These are phyloP conservation scores for Vollenhovia emeryi DNA, from an alignment of 1,140 invertebrate species.

Conservation along the genomic window DNA sequence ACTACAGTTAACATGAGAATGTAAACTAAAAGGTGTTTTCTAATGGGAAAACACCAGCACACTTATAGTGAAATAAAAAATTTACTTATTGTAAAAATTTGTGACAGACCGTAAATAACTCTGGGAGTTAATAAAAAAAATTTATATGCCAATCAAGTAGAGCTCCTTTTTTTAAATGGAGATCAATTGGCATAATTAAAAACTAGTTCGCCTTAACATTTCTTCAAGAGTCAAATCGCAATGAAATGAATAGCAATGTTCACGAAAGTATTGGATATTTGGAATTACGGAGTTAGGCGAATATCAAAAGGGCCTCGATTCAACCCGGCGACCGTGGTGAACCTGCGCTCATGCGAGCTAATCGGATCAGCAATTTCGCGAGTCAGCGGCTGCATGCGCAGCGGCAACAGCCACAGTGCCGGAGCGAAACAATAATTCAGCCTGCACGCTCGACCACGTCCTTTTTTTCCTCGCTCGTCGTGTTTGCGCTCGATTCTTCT, in stretches of 20 bases:
- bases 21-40: no score
- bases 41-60: no score
- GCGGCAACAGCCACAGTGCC: neutral
- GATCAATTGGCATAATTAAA: neutral
- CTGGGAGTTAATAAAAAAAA: no score
- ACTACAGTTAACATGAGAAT: no score
- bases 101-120: no score
- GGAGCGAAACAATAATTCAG: constrained; percentile 39
- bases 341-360: constrained; percentile 22
- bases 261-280: neutral
- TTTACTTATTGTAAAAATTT: no score
- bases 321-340: neutral
- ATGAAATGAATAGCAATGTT: neutral
- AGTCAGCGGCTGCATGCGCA: constrained; percentile 12
- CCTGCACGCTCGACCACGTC: constrained; percentile 8
- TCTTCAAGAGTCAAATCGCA: neutral
- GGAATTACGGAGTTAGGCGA: neutral
- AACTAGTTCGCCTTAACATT: neutral
- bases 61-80: no score
- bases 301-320: constrained; percentile 12
- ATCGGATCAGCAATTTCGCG: constrained; percentile 63
- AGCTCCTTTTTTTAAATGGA: neutral
- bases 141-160: neutral
- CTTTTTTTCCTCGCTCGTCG: constrained; percentile 1
- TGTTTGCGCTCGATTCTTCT: constrained; percentile 11